These are phyloP conservation scores for Mormoops blainvillei DNA, from an alignment of 2,113 vertebrate genomes.

Conservation along the genomic window DNA sequence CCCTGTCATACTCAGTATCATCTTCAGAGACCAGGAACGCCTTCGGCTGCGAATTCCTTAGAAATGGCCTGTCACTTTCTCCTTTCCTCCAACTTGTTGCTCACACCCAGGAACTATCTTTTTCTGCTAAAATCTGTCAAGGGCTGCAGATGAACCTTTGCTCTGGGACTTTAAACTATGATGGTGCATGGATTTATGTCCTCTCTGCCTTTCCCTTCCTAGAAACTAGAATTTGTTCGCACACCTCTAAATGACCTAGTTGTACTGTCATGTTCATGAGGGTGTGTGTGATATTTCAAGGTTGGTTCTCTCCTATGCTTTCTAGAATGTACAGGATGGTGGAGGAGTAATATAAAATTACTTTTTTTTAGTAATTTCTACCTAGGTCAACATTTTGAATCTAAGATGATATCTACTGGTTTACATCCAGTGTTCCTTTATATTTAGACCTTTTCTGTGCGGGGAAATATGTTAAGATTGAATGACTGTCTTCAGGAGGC, in stretches of 20 bases:
- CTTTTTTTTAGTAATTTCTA: background rate
- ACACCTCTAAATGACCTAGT: background rate
- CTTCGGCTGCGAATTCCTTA: background rate
- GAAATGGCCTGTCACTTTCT: conserved; percentile 4
- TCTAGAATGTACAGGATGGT: background rate
- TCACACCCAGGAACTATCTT: background rate
- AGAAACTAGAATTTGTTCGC: background rate
- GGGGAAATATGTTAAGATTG: background rate
- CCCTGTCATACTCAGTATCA: background rate
- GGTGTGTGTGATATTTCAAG: background rate
- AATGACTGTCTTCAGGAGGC: background rate
- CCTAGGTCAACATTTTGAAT: background rate
- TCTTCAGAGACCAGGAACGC: background rate
- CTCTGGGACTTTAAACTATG: background rate
- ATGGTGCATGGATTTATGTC: background rate
- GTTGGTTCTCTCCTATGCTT: background rate
- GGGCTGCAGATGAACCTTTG: background rate
- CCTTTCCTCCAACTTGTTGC: background rate
- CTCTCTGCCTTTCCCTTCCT: background rate
- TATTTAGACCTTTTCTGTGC: background rate
- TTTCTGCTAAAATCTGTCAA: background rate
- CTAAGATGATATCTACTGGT: background rate
- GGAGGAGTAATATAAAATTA: background rate
- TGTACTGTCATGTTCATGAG: background rate
- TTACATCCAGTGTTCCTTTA: background rate